Conservation (phyloP, 2,888 invertebrate species). For the Standfussiana lucernea region DNA sequence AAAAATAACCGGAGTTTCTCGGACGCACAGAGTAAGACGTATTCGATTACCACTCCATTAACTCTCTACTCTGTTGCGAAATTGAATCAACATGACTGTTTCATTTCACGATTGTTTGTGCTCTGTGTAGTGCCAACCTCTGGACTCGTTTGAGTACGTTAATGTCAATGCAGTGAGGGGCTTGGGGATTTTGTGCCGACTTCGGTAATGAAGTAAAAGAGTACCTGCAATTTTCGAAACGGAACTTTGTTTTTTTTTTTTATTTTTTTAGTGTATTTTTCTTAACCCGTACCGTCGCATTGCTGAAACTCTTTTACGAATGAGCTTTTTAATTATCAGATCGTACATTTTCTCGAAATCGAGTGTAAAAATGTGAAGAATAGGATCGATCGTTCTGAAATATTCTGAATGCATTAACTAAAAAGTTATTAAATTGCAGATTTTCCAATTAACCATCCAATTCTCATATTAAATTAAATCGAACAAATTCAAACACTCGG, state of each 20-base stretch:
- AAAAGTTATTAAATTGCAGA: neutral
- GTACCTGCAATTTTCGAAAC: neutral
- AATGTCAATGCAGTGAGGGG: conserved; percentile 1
- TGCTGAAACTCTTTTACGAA: too few species aligned
- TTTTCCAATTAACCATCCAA: neutral
- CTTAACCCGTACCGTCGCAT: neutral
- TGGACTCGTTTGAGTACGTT: conserved; percentile 15
- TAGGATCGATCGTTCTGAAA: neutral
- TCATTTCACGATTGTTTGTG: conserved; percentile 48
- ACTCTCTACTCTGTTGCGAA: conserved; percentile 17
- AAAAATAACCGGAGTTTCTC: neutral
- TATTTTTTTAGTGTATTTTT: too few species aligned
- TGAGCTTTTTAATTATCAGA: neutral
- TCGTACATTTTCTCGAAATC: neutral
- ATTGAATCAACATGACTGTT: conserved; percentile 48
- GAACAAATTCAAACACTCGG: conserved; percentile 11
- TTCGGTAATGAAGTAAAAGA: neutral
- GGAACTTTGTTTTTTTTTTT: too few species aligned
- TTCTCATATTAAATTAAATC: neutral
- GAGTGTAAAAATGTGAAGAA: neutral
- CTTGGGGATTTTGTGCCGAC: neutral
- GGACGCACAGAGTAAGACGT: neutral
- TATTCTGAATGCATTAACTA: neutral
- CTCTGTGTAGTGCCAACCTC: conserved; percentile 14
- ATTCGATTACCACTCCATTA: conserved; percentile 11